Evolutionary conservation across 2,888 invertebrate genomes (phyloP).

Genomic region (Meta bourneti): DNA sequence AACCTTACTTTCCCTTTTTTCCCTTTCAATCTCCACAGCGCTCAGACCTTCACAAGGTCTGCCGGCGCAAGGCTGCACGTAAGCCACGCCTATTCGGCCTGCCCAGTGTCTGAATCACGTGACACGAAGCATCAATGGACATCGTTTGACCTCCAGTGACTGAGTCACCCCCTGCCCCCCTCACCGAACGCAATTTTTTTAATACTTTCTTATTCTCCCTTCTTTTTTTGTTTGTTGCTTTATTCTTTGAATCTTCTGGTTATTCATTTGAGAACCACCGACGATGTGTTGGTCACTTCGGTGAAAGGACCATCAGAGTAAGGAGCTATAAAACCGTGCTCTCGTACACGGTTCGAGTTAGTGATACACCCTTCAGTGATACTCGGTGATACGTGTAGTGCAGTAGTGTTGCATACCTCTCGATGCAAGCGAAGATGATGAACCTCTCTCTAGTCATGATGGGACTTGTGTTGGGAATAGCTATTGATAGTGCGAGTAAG

Average conservation of each 20-base stretch:
- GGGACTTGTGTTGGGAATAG: background rate
- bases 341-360: background rate
- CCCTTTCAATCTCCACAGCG: conserved; percentile 18
- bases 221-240: conserved; percentile 18
- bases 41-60: conserved; percentile 70
- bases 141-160: conserved; percentile 66
- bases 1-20: conserved; percentile 35
- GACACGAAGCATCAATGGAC: conserved; percentile 64
- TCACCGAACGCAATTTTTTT: background rate
- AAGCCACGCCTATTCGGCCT: background rate
- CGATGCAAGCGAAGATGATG: conserved; percentile 9
- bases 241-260: background rate
- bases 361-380: conserved; percentile 3
- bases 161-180: conserved; percentile 20
- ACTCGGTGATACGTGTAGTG: background rate
- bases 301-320: conserved; percentile 28
- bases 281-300: conserved; percentile 37
- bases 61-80: background rate
- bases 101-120: conserved; percentile 31
- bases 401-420: background rate
- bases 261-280: conserved; percentile 38
- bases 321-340: conserved; percentile 47
- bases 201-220: conserved; percentile 41
- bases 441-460: background rate
- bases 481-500: conserved; percentile 10